Conservation (phyloP, 1,140 invertebrate genomes). For the Sitobion miscanthi region DNA sequence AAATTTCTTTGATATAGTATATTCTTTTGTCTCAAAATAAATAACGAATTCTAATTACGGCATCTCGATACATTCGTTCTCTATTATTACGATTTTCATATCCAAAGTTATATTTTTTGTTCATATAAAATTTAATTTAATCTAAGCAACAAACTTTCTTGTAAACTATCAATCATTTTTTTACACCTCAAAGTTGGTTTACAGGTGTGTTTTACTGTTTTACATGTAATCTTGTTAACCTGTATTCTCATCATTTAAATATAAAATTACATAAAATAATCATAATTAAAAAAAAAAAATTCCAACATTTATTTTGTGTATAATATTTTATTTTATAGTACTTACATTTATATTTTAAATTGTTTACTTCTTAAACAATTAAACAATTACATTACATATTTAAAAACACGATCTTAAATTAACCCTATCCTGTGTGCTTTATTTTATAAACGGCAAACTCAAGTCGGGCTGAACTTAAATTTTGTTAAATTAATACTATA, state of each 20-base stretch:
- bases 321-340: not conserved
- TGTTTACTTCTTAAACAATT: not conserved
- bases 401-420: not conserved
- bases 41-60: not conserved
- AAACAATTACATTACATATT: not conserved
- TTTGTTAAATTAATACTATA: not conserved
- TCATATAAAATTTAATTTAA: not conserved
- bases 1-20: not conserved
- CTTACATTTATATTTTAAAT: not conserved
- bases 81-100: not conserved
- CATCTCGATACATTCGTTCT: not conserved
- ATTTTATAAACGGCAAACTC: not conserved
- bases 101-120: not conserved
- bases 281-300: not conserved
- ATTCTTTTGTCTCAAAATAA: not conserved
- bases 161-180: not conserved
- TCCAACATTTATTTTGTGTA: not conserved
- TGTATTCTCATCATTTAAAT: not conserved
- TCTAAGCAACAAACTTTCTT: not conserved
- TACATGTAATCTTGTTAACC: not conserved
- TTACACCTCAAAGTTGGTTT: not conserved
- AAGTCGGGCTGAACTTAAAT: not conserved
- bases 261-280: not conserved
- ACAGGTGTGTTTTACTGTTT: not conserved
- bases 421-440: not conserved